phyloP scores from a whole-genome alignment of 1,140 invertebrate genomes.

The Rhynchophorus ferrugineus region DNA sequence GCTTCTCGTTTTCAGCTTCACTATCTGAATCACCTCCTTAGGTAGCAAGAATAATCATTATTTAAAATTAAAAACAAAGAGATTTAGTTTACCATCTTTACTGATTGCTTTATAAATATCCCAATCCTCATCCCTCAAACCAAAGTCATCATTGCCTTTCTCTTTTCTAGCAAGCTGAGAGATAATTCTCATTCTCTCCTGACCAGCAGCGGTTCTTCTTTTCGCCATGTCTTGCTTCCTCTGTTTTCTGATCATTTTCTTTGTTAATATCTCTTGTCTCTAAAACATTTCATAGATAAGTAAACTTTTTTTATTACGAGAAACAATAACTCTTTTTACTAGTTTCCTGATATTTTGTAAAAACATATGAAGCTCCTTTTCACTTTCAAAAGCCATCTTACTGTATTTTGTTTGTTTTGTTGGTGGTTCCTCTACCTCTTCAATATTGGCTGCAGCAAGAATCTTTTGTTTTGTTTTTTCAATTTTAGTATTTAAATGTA shows the following conservation, averaged over 20 bases:
- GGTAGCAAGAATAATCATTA: conserved; percentile 7
- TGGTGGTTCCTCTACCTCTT: conserved; percentile 49
- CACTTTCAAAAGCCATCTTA: conserved; percentile 38
- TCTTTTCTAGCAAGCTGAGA: conserved; percentile 77
- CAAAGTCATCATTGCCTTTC: conserved; percentile 88
- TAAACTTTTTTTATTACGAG: not conserved
- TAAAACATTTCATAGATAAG: not conserved
- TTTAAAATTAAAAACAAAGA: not conserved
- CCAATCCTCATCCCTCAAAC: conserved; percentile 89
- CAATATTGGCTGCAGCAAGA: conserved; percentile 54
- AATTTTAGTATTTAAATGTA: conserved; percentile 64
- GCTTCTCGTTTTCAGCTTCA: conserved; percentile 82
- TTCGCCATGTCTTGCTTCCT: conserved; percentile 81
- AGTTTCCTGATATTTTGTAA: conserved; percentile 37
- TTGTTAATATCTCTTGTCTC: conserved; percentile 58
- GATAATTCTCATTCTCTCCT: conserved; percentile 89
- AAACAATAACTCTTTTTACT: conserved; percentile 23
- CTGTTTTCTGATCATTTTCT: conserved; percentile 62
- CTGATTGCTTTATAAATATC: conserved; percentile 91
- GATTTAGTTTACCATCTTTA: conserved; percentile 50
- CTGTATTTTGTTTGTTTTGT: conserved; percentile 35
- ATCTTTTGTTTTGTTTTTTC: conserved; percentile 76
- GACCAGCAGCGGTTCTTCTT: conserved; percentile 79
- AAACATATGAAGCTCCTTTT: conserved; percentile 34
- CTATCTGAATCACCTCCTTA: conserved; percentile 78